Evolutionary conservation across 2,113 vertebrate genomes (phyloP).

Genomic region (Camelus dromedarius): DNA sequence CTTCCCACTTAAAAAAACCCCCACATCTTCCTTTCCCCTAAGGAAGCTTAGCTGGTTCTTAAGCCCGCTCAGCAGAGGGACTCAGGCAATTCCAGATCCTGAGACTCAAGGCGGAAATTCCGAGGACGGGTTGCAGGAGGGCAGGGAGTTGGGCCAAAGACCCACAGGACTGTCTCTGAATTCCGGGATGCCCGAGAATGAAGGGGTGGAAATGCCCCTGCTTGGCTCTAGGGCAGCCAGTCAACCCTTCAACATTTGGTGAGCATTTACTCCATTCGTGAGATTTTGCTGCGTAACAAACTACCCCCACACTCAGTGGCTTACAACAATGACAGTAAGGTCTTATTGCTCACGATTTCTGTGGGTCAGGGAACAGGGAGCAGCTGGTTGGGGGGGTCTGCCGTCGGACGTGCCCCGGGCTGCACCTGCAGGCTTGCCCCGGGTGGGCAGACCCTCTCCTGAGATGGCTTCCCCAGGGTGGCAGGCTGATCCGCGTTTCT

Average conservation of each 20-base stretch:
- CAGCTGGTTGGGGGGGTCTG: too few species aligned
- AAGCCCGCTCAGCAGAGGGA: neutral
- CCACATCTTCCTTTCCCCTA: neutral
- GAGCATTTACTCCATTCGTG: neutral
- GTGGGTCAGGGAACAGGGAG: neutral
- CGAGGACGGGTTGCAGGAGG: too few species aligned
- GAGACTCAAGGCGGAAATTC: neutral
- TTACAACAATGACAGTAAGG: neutral
- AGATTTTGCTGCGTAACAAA: neutral
- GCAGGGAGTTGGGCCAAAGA: neutral
- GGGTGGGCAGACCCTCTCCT: neutral
- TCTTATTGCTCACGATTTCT: neutral
- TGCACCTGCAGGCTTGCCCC: neutral
- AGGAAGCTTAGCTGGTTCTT: neutral
- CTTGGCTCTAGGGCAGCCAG: neutral
- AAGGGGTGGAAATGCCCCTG: neutral
- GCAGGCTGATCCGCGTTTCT: neutral
- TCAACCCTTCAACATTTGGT: too few species aligned
- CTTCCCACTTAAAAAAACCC: neutral
- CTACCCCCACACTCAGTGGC: neutral
- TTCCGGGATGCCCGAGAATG: too few species aligned
- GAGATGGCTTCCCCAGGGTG: too few species aligned
- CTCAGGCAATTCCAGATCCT: neutral
- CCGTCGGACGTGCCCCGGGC: neutral
- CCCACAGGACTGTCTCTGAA: neutral